phyloP scores from a whole-genome alignment of 2,888 invertebrate species.

The Reticulitermes lucifugus region DNA sequence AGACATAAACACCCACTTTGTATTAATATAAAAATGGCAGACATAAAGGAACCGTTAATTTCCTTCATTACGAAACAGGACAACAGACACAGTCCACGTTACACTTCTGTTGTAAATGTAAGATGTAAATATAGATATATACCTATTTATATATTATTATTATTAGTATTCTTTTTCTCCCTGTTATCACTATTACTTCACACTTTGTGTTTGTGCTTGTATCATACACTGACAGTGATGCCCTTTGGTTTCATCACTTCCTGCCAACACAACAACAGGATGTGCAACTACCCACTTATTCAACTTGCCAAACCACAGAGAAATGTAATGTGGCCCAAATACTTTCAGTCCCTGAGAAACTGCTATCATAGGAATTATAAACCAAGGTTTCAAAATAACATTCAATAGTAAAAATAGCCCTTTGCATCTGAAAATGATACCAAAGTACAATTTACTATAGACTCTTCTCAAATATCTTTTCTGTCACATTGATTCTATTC shows the following conservation, averaged over 20 bases:
- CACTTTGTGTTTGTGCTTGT: background rate
- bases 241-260: conserved; percentile 7
- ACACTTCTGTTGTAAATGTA: conserved; percentile 8
- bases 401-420: conserved; percentile 24
- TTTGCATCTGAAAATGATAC: conserved; percentile 2
- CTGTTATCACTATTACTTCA: background rate
- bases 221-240: background rate
- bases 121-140: background rate
- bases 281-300: conserved; percentile 14
- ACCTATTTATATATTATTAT: background rate
- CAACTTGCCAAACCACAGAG: background rate
- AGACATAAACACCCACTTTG: background rate
- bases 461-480: background rate
- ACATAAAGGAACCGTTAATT: background rate
- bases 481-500: background rate
- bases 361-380: background rate
- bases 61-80: background rate
- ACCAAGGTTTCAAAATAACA: background rate
- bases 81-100: background rate
- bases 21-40: background rate
- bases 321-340: background rate
- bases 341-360: conserved; percentile 33
- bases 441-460: background rate
- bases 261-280: background rate
- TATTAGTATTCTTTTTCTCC: too few relatives aligned